Evolutionary conservation across 1,140 invertebrate genomes (phyloP), one percentile per base, ranked within the genome.

Genomic region (Papilio aristodemus): DNA sequence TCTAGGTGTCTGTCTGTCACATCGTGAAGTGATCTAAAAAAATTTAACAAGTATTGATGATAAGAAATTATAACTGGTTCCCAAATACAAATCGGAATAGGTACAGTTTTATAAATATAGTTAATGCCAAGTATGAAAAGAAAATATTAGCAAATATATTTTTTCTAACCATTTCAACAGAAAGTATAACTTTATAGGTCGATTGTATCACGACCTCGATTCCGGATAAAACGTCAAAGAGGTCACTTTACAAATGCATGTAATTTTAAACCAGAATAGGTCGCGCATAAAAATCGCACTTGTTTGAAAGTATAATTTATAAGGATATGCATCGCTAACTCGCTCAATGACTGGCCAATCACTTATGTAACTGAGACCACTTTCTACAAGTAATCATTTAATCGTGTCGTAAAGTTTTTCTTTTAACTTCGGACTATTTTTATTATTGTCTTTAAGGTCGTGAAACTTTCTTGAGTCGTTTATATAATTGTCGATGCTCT

Each of bases 341-440:
- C 19, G 46, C 57, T 11, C 5, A 0, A 59, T 59, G 32, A 59
- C 25, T 59, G 6, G 27, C 57, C 32, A 36, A 17, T 59, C 57
- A 17, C 27, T 32, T 36, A 36, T 14, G 57, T 36, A 36, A 36
- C 19, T 22, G 14, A 50, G 27, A 32, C 19, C n/a, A 59, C 57
- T 59, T 36, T 59, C 57, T 59, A 59, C 57, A n/a, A 59, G 57
- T 59, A 54, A 54, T 54, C 46, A 54, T 54, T 54, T 54, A 54
- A 54, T 22, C 46, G 46, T 54, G 46, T 54, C 46, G 46, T 22
- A 54, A 22, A 54, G 19, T 25, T 50, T 50, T 25, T 25, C 10
- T 13, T 54, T 54, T 54, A 9, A 13, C 19, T 54, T 54, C 11
- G 19, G 10, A 54, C 22, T 10, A 13, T 0, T 22, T 54, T 22